phyloP scores from a whole-genome alignment of 2,797 vertebrate genomes.

The Vireo griseus region DNA sequence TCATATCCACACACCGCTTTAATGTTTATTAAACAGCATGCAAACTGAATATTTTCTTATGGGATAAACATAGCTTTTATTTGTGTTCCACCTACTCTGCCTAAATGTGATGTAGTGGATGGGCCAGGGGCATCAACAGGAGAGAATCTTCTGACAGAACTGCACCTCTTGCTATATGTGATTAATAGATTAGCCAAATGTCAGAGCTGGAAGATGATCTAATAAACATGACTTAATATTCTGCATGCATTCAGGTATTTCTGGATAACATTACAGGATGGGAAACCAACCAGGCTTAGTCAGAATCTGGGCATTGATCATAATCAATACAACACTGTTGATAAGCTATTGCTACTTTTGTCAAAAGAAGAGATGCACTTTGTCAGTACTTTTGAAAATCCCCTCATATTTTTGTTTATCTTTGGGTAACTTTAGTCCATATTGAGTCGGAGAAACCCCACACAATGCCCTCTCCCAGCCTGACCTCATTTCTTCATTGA shows the following conservation, averaged over 20 bases:
- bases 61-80: neutral
- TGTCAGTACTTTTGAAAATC: neutral
- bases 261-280: neutral
- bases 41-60: neutral
- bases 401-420: neutral
- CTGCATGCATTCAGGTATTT: accelerated
- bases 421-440: neutral
- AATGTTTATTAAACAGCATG: neutral
- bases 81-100: neutral
- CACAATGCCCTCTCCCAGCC: too few relatives aligned
- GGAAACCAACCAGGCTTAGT: neutral
- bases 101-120: neutral
- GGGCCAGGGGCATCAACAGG: neutral
- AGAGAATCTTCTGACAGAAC: neutral
- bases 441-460: neutral
- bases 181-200: neutral
- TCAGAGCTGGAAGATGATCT: neutral
- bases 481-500: neutral
- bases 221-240: neutral
- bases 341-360: neutral
- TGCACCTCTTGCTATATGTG: neutral
- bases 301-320: neutral
- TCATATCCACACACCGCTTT: neutral
- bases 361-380: neutral
- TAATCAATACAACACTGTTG: neutral